Evolutionary conservation across 2,888 invertebrate species (phyloP).

Genomic region (Meliscaeva auricollis): DNA sequence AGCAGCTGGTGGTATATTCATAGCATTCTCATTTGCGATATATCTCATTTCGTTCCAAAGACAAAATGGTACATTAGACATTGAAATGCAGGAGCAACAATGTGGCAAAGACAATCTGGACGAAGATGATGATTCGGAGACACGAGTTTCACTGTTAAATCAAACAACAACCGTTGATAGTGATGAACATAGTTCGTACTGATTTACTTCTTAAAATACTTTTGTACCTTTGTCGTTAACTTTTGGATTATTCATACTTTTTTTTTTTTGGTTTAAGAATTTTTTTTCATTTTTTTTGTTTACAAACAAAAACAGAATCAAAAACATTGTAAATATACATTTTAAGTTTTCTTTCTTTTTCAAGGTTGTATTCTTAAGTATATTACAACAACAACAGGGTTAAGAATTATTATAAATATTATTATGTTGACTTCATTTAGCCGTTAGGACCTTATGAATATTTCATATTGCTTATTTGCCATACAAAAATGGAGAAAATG

Average conservation of each 20-base stretch:
- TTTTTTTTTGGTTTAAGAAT: constrained; percentile 39
- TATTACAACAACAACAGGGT: constrained; percentile 45
- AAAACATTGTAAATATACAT: constrained; percentile 60
- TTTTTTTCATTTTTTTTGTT: constrained; percentile 19
- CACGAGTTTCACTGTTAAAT: constrained; percentile 78
- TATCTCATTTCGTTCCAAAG: constrained; percentile 81
- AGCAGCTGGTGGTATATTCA: constrained; percentile 80
- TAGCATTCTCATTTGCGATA: constrained; percentile 79
- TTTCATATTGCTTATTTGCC: constrained; percentile 69
- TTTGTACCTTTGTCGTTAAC: neutral
- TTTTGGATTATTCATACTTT: constrained; percentile 9
- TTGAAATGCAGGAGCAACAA: constrained; percentile 82
- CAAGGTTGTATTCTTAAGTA: constrained; percentile 41
- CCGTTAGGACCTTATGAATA: constrained; percentile 59
- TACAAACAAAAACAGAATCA: neutral
- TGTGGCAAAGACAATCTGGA: constrained; percentile 81
- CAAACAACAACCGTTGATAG: constrained; percentile 56
- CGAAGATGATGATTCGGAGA: constrained; percentile 81
- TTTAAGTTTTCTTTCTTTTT: constrained; percentile 33
- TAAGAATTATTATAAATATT: constrained; percentile 33
- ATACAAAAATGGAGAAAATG: constrained; percentile 43
- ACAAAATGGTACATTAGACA: constrained; percentile 82
- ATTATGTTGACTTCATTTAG: constrained; percentile 52
- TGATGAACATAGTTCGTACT: constrained; percentile 65
- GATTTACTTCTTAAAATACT: constrained; percentile 17